Conservation (phyloP, 2,888 invertebrate species). For the Pelosia muscerda region DNA sequence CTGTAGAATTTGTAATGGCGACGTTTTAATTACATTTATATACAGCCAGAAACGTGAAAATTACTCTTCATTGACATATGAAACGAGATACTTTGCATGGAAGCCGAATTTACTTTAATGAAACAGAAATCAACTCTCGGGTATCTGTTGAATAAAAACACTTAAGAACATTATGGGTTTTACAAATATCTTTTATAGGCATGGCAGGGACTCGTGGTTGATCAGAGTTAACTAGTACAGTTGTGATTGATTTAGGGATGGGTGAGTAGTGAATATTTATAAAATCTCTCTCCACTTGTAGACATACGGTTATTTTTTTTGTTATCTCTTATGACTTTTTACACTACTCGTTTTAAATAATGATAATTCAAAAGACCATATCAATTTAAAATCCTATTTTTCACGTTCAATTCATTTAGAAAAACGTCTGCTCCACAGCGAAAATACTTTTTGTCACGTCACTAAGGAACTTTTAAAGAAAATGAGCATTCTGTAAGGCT, state of each 20-base stretch:
- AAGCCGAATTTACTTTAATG: constrained; percentile 35
- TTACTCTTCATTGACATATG: constrained; percentile 41
- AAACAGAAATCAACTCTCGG: constrained; percentile 21
- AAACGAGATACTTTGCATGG: constrained; percentile 42
- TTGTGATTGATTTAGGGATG: neutral
- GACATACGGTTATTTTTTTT: no score
- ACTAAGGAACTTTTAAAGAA: constrained; percentile 36
- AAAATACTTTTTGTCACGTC: constrained; percentile 28
- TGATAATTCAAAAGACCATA: neutral
- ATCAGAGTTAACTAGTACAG: neutral
- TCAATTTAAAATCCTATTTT: neutral
- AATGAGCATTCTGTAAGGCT: constrained; percentile 41
- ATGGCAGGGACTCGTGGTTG: neutral
- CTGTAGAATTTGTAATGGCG: constrained; percentile 63
- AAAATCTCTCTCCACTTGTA: neutral
- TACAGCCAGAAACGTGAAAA: constrained; percentile 37
- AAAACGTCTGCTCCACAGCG: constrained; percentile 16
- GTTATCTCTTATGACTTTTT: no score
- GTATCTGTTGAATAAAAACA: neutral
- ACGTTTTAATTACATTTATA: constrained; percentile 64
- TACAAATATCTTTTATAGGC: neutral
- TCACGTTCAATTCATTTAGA: constrained; percentile 28
- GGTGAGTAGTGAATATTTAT: neutral
- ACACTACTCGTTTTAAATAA: no score
- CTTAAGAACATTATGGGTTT: neutral